Evolutionary conservation across 2,797 vertebrate species (phyloP).

Genomic region (Semotilus atromaculatus): DNA sequence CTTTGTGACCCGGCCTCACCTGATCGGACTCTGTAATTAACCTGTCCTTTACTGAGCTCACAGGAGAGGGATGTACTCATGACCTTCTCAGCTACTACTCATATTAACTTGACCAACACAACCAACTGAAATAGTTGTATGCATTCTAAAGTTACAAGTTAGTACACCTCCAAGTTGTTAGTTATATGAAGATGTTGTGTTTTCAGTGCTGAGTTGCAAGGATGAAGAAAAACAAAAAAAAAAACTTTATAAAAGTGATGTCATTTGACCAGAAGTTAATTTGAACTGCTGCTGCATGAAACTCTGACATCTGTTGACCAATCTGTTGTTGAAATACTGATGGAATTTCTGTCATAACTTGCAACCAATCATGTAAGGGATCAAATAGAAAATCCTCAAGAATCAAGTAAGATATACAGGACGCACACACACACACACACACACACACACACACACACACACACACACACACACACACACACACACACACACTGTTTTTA

Average conservation of each 20-base stretch:
- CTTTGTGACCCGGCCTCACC: conserved; percentile 33
- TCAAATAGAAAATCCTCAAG: background rate
- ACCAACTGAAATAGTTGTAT: background rate
- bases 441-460: no score
- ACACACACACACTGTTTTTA: no score
- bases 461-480: no score
- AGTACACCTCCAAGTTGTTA: background rate
- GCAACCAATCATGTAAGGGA: background rate
- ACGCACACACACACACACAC: no score
- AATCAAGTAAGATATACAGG: background rate
- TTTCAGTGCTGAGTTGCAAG: background rate
- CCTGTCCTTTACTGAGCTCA: background rate
- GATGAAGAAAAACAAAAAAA: background rate
- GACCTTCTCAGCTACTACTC: background rate
- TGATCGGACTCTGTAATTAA: background rate
- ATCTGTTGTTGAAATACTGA: background rate
- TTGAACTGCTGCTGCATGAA: background rate
- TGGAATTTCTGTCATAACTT: background rate
- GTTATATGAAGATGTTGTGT: background rate
- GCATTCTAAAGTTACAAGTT: background rate
- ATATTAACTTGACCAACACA: background rate
- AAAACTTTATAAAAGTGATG: background rate
- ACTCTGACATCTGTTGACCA: background rate
- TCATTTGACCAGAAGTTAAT: background rate
- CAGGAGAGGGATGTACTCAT: background rate